Evolutionary conservation across 2,797 vertebrate genomes (phyloP).

Genomic region (Halcyon chelicuti): DNA sequence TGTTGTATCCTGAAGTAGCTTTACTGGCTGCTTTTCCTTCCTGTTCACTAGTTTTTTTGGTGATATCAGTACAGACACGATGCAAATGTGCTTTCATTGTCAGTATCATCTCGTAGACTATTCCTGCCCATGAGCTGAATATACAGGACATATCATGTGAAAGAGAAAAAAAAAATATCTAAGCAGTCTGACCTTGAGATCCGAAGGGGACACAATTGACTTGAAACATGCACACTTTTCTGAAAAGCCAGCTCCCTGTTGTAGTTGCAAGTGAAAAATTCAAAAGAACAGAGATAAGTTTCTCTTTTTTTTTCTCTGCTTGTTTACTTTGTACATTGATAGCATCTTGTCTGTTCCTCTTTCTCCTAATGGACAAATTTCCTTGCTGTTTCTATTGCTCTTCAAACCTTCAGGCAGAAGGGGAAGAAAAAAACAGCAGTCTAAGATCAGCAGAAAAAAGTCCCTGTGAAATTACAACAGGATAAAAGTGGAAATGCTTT

Average conservation of each 20-base stretch:
- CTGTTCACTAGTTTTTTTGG: slow-evolving; percentile 30
- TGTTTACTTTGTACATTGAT: not conserved
- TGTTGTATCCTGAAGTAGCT: slow-evolving; percentile 52
- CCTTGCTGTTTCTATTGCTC: not conserved
- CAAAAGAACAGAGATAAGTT: not conserved
- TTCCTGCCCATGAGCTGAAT: slow-evolving; percentile 19
- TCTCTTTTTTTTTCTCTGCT: not conserved
- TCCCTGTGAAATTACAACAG: not conserved
- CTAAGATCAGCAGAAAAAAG: not conserved
- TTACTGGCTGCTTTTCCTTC: slow-evolving; percentile 35
- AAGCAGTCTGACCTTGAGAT: slow-evolving; percentile 24
- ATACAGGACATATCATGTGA: not conserved
- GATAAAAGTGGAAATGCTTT: not conserved
- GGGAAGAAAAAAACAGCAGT: not conserved
- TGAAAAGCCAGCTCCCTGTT: not conserved
- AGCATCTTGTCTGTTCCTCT: not conserved
- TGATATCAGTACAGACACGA: slow-evolving; percentile 19
- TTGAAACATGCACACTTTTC: not conserved
- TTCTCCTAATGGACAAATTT: slow-evolving; percentile 17
- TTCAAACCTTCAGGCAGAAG: slow-evolving; percentile 9
- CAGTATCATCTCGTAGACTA: not conserved
- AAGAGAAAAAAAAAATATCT: not conserved
- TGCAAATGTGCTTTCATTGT: slow-evolving; percentile 38
- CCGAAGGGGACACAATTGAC: not conserved
- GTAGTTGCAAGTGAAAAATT: not conserved